Percentiles rank a stretch among this genome's conserved stretches.
These are phyloP conservation scores for Leucozona laternaria DNA, from an alignment of 2,888 invertebrate genomes.

Conservation along the genomic window DNA sequence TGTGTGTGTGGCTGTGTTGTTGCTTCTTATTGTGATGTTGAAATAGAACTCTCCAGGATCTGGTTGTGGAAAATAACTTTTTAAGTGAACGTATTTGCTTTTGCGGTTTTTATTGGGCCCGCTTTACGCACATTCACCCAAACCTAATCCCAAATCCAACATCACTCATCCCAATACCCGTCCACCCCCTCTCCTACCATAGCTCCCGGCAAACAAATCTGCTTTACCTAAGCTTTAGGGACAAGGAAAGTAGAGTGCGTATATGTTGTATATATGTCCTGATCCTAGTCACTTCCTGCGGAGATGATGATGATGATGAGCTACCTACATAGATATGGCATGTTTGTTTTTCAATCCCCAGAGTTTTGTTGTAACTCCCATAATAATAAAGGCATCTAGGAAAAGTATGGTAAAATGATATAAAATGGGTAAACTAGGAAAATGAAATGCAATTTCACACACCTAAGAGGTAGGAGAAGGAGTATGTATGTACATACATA, in stretches of 20 bases:
- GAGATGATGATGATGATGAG: constrained; percentile 55
- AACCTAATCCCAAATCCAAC: neutral
- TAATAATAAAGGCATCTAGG: constrained; percentile 26
- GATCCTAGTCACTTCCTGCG: constrained; percentile 42
- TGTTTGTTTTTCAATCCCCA: constrained; percentile 14
- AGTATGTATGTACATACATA: neutral
- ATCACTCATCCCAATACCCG: neutral
- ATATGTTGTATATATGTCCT: constrained; percentile 14
- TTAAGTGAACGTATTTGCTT: constrained; percentile 62
- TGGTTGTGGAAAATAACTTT: constrained; percentile 59
- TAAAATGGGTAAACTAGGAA: constrained; percentile 28
- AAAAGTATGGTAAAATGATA: constrained; percentile 41
- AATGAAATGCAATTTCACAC: constrained; percentile 65
- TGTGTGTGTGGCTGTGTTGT: neutral
- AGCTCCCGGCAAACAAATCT: neutral
- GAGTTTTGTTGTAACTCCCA: constrained; percentile 19
- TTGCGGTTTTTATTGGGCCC: constrained; percentile 19
- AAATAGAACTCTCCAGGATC: constrained; percentile 24
- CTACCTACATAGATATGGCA: neutral
- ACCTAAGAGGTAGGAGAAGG: neutral
- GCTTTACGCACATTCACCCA: constrained; percentile 24
- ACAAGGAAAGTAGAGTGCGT: constrained; percentile 7
- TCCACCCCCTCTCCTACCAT: neutral
- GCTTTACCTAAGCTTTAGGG: neutral
- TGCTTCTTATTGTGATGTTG: neutral